Percentiles rank a stretch among this genome's conserved stretches.
Evolutionary conservation across 2,113 vertebrate genomes (phyloP).

Genomic region (Scolopax mira): DNA sequence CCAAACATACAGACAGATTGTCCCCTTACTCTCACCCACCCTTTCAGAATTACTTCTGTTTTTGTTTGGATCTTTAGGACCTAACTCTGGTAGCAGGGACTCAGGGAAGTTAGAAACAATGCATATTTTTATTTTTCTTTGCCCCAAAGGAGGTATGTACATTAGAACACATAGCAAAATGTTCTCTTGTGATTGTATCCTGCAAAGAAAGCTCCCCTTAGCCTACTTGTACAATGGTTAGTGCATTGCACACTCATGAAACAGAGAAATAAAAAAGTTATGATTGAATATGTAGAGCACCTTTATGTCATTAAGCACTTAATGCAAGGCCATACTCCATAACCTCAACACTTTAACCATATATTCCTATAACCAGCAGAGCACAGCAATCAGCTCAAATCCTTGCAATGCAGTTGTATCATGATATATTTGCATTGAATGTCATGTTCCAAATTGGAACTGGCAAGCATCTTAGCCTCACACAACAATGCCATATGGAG

Average conservation of each 20-base stretch:
- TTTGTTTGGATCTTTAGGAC: background rate
- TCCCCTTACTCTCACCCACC: background rate
- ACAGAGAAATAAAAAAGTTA: background rate
- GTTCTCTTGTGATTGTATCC: background rate
- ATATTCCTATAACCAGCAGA: background rate
- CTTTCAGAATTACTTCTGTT: background rate
- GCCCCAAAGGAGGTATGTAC: background rate
- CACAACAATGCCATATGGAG: slow-evolving; percentile 73
- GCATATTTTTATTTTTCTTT: background rate
- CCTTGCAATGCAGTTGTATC: background rate
- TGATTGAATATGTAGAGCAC: background rate
- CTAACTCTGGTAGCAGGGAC: background rate
- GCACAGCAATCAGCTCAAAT: slow-evolving; percentile 5
- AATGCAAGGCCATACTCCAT: background rate
- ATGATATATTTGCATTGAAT: slow-evolving; percentile 55
- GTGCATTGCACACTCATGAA: background rate
- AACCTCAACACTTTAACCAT: background rate
- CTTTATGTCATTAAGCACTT: background rate
- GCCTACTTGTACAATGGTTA: background rate
- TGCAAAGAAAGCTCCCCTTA: background rate
- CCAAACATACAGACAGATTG: background rate
- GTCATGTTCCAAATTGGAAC: slow-evolving; percentile 59
- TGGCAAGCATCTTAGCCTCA: slow-evolving; percentile 64
- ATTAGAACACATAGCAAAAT: background rate
- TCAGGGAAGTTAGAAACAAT: background rate